Evolutionary conservation across 2,888 invertebrate species (phyloP), one percentile per base, ranked within the genome.

Genomic region (Lacanobia oleracea): DNA sequence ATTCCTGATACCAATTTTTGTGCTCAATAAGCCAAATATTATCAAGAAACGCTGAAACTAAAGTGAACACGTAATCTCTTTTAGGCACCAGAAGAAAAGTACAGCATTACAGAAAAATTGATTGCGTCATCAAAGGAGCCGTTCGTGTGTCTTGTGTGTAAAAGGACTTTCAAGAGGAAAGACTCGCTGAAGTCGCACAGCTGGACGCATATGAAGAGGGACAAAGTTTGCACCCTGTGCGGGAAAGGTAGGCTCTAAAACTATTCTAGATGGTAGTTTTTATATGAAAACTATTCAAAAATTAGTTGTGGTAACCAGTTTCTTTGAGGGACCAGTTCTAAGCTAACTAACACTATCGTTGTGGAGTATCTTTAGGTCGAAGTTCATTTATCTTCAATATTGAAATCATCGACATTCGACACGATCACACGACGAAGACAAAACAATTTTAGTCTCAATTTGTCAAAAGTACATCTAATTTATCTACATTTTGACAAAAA

Each of bases 181-280:
- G 98, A 98, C 89, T 98, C 98, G 87, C 95, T 98, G 73, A 98
- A 98, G 89, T 96, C 98, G 66, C 98, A 98, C 91, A 97, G 97
- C 86, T 97, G 97, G 81, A 98, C 98, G 74, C 98, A 98, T 90
- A 97, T 97, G 83, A 97, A 98, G 77, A 98, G 98, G 89, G 97
- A 97, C 50, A 97, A 98, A 88, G 96, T 97, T 7, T 98, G 98
- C 90, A 95, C 96, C 14, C 97, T 97, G 86, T 98, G 98, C 86
- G 97, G 97, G 5, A 97, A 97, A 94, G 96, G 97, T 96, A 72
- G 86, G 94, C 84, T n/a, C 18, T 23, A 9, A 57, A 5, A 21
- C 45, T 66, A 23, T 61, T 63, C 43, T 37, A 23, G 5, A n/a
- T 40, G 9, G 54, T 45, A 6, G 12, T 21, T 9, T 37, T 54